A percentile compares a stretch with the other conserved stretches of the same genome.
phyloP scores from a whole-genome alignment of 2,113 vertebrate genomes.

The Oceanites oceanicus region DNA sequence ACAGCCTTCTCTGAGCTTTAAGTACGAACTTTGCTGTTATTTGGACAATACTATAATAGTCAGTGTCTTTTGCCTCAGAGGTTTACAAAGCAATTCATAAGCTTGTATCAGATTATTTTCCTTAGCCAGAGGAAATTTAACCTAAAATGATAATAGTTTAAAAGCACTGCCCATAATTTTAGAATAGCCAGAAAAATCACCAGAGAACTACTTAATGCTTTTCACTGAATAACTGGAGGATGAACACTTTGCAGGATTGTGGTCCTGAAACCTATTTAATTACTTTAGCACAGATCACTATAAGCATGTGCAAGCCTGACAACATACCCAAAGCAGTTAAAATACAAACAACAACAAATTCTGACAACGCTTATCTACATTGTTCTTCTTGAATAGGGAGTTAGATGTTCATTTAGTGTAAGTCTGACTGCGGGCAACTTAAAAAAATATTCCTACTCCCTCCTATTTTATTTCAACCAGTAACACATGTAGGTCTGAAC shows the following conservation, averaged over 20 bases:
- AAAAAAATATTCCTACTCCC: neutral
- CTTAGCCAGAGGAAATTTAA: neutral
- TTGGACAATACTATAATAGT: neutral
- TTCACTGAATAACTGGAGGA: neutral
- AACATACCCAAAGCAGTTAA: neutral
- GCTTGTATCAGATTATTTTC: neutral
- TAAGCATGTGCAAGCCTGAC: neutral
- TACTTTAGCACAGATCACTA: neutral
- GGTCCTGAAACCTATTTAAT: neutral
- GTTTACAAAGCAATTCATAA: neutral
- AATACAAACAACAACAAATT: neutral
- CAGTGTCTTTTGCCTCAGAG: neutral
- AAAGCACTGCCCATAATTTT: neutral
- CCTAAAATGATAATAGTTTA: neutral
- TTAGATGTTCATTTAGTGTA: neutral
- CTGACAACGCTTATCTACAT: neutral
- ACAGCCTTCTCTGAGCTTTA: neutral
- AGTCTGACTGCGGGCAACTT: neutral
- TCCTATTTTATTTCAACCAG: neutral
- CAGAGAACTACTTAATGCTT: neutral
- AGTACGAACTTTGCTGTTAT: neutral
- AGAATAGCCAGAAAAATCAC: neutral
- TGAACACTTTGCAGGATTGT: rapidly evolving
- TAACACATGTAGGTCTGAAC: neutral
- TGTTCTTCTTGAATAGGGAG: neutral